phyloP scores from a whole-genome alignment of 2,888 invertebrate species.

The Ephialtes manifestator region DNA sequence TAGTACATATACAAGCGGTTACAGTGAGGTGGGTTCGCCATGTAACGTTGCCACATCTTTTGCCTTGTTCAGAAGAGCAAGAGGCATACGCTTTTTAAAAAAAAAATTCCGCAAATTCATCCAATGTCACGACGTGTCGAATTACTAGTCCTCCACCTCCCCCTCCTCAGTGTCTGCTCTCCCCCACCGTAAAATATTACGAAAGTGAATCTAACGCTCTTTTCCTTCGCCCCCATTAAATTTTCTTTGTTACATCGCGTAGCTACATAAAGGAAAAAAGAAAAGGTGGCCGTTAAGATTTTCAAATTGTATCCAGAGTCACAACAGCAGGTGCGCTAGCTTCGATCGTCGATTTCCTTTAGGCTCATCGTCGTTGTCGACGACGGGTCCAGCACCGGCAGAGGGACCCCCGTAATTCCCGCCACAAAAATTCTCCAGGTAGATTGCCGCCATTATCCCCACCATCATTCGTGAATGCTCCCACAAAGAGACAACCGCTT shows the following conservation, averaged over 20 bases:
- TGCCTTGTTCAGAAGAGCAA: constrained; percentile 7
- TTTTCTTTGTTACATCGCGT: not conserved
- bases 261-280: not conserved
- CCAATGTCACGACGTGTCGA: constrained; percentile 27
- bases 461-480: constrained; percentile 62
- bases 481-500: constrained; percentile 56
- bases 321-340: constrained; percentile 39
- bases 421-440: constrained; percentile 85
- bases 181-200: not conserved
- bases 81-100: not conserved
- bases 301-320: constrained; percentile 18
- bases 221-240: not conserved
- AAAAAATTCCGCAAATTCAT: constrained; percentile 41
- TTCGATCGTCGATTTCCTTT: constrained; percentile 33
- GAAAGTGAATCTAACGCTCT: constrained; percentile 3
- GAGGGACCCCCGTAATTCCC: constrained; percentile 81
- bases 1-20: constrained; percentile 29
- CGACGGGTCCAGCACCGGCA: constrained; percentile 39
- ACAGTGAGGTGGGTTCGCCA: constrained; percentile 33
- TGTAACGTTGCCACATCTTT: constrained; percentile 57
- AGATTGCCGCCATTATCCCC: constrained; percentile 84
- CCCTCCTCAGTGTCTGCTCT: not conserved
- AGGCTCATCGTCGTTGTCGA: constrained; percentile 31
- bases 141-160: constrained; percentile 2
- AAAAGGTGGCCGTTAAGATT: constrained; percentile 34